Evolutionary conservation across 2,888 invertebrate species (phyloP).

Genomic region (Piscicola geometra): DNA sequence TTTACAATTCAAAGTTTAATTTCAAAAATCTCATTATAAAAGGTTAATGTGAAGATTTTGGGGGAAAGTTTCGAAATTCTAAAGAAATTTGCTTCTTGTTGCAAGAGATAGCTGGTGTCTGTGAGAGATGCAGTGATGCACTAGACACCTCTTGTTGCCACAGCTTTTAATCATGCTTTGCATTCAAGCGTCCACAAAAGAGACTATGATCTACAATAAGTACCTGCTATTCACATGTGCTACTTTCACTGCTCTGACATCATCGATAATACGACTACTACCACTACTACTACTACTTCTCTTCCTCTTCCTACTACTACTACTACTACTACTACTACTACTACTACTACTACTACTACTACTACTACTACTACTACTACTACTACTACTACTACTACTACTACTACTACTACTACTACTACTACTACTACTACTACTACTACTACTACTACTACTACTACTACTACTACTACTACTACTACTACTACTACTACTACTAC

Average conservation of each 20-base stretch:
- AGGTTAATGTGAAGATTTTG: too few relatives aligned
- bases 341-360: slow-evolving; percentile 29
- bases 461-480: slow-evolving; percentile 17
- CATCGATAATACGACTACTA: slow-evolving; percentile 13
- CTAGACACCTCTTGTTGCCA: background rate
- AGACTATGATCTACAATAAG: slow-evolving; percentile 1
- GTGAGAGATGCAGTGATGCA: too few relatives aligned
- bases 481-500: background rate
- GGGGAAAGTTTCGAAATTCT: too few relatives aligned
- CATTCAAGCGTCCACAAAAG: background rate
- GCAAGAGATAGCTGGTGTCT: too few relatives aligned
- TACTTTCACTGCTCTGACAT: background rate
- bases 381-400: slow-evolving; percentile 23
- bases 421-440: slow-evolving; percentile 15
- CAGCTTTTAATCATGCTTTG: background rate
- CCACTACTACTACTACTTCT: slow-evolving; percentile 29
- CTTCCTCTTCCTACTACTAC: slow-evolving; percentile 16
- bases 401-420: slow-evolving; percentile 20
- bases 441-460: background rate
- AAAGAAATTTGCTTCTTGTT: too few relatives aligned
- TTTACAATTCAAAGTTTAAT: too few relatives aligned
- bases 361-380: slow-evolving; percentile 31
- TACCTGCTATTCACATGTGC: background rate
- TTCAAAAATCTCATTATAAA: too few relatives aligned
- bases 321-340: slow-evolving; percentile 32